Evolutionary conservation across 2,888 invertebrate species (phyloP).

Genomic region (Ferrisia virgata): DNA sequence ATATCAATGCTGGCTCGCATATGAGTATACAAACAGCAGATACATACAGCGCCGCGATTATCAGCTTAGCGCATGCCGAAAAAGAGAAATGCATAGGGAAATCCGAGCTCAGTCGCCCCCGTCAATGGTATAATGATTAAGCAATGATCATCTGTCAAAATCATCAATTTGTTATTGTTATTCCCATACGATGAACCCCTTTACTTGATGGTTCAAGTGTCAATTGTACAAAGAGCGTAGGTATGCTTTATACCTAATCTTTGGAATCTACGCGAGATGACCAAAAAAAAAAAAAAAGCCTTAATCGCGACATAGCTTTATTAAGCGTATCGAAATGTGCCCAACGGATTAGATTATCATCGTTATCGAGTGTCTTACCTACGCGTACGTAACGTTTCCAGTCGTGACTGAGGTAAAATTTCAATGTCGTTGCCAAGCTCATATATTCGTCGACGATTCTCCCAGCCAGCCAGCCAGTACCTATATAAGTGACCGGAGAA

Average conservation of each 20-base stretch:
- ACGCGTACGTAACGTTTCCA: not conserved
- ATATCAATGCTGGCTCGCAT: too few species aligned
- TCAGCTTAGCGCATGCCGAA: not conserved
- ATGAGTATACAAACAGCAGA: too few species aligned
- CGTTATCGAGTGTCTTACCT: not conserved
- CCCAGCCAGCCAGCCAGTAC: not conserved
- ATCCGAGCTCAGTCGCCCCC: not conserved
- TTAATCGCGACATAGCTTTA: not conserved
- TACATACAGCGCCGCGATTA: not conserved
- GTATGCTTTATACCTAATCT: not conserved
- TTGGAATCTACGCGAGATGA: not conserved
- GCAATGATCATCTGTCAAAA: slow-evolving; percentile 14
- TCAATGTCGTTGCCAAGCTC: not conserved
- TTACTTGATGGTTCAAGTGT: not conserved
- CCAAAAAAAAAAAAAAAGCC: not conserved
- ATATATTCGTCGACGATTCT: too few species aligned
- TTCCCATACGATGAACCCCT: not conserved
- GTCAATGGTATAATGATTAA: not conserved
- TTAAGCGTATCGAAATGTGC: not conserved
- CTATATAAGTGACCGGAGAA: not conserved
- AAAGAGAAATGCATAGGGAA: too few species aligned
- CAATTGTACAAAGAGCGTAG: not conserved
- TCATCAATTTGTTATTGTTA: not conserved
- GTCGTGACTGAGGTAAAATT: not conserved
- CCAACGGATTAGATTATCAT: not conserved